Base-by-base conservation (phyloP, 1,140 invertebrate species). In the Panonychus citri region DNA sequence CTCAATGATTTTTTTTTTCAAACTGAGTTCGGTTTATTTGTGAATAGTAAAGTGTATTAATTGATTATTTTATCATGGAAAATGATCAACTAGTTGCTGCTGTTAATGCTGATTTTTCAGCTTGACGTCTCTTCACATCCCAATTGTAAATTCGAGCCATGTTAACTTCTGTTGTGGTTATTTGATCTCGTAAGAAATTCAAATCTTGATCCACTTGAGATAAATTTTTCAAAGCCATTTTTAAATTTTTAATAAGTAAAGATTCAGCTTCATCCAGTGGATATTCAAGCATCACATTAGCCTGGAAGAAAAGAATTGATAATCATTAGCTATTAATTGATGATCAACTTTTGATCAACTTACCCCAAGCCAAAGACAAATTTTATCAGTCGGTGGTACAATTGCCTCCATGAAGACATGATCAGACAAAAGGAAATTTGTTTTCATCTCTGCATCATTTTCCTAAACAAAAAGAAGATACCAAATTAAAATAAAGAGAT, bases 201-300 rank as follows among this genome's bases (percentile, higher is more conserved):
- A 96, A 76, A 74, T 96, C 89, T 66, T 88, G 79, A 63, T 90
- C 85, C 34, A 94, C 79, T 69, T 81, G 81, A 56, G 73, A 75
- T 52, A 93, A 73, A 71, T 85, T 88, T 68, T 79, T 81, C 62
- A 81, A 82, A 0, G 91, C 89, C 48, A 81, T 80, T 57, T 78
- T 77, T 66, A 90, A 81, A 70, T 97, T 96, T 66, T 87, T 86
- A 54, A 76, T 76, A 21, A 98, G 72, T 37, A 96, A 71, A 57
- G 77, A 74, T 69, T 87, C 79, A 30, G 91, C 93, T 74, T 96
- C 90, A 60, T 90, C 81, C 58, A 97, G 70, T 13, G 79, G 79
- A 73, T 97, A 98, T 70, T 97, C 93, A 62, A 97, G 73, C 93
- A 98, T 98, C 0, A 97, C 88, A 76, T 94, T 96, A 25, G 93